Evolutionary conservation across 2,113 vertebrate species (phyloP).

Genomic region (Phyllostomus discolor): DNA sequence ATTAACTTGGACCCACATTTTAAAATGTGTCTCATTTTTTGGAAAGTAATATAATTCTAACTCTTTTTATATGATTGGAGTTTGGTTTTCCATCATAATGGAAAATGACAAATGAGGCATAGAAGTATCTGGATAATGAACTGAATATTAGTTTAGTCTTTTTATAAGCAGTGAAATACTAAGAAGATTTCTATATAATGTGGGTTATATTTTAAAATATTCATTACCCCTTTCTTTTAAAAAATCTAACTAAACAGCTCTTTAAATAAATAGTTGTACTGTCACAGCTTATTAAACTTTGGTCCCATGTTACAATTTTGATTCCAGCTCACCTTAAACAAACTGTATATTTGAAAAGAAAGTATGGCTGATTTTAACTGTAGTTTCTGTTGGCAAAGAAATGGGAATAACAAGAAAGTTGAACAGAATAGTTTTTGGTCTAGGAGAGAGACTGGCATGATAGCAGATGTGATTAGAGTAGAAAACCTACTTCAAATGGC

Average conservation of each 20-base stretch:
- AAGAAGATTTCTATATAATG: neutral
- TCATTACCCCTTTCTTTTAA: neutral
- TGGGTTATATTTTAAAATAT: conserved; percentile 32
- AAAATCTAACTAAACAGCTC: neutral
- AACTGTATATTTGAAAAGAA: neutral
- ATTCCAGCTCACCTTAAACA: neutral
- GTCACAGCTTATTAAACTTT: conserved; percentile 27
- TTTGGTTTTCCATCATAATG: conserved; percentile 54
- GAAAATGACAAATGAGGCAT: conserved; percentile 66
- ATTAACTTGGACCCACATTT: conserved; percentile 22
- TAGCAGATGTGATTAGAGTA: accelerated
- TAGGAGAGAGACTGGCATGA: neutral
- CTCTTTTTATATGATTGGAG: conserved; percentile 35
- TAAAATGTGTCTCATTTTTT: neutral
- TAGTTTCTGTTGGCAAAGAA: neutral
- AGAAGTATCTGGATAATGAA: conserved; percentile 38
- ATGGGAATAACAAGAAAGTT: neutral
- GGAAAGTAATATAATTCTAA: conserved; percentile 29
- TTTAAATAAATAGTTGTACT: conserved; percentile 8
- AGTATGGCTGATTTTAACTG: neutral
- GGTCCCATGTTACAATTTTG: neutral
- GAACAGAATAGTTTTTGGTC: neutral
- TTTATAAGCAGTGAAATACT: conserved; percentile 33
- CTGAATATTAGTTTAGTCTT: conserved; percentile 46
- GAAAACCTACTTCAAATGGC: neutral